Conservation (phyloP, 2,797 vertebrate species). For the Carduelis carduelis region DNA sequence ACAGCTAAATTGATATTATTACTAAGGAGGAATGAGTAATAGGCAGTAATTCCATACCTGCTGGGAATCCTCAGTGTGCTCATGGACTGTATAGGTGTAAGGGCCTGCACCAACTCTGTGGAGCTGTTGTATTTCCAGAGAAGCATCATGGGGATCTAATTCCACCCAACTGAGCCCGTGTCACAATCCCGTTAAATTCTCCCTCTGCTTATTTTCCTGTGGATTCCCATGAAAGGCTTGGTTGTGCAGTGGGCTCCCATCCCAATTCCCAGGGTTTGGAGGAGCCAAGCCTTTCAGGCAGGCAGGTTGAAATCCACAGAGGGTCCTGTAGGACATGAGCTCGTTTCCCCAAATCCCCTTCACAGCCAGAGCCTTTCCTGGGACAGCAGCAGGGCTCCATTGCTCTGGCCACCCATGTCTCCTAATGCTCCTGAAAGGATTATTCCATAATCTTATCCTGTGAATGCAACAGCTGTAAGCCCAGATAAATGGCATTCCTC, state of each 20-base stretch:
- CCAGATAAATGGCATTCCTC: slow-evolving; percentile 57
- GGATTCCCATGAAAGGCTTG: neutral
- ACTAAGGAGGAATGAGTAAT: slow-evolving; percentile 46
- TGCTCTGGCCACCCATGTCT: neutral
- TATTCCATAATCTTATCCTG: slow-evolving; percentile 51
- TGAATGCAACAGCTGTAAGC: slow-evolving; percentile 57
- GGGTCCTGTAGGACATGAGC: neutral
- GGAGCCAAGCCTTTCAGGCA: neutral
- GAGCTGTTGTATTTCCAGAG: neutral
- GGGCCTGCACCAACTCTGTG: neutral
- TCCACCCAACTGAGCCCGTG: neutral
- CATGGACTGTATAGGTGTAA: neutral
- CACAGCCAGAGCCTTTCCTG: fast-evolving
- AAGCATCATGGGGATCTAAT: neutral
- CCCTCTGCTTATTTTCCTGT: neutral
- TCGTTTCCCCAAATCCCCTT: neutral
- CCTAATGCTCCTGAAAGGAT: slow-evolving; percentile 55
- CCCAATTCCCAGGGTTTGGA: neutral
- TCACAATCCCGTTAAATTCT: neutral
- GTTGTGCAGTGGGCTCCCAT: neutral
- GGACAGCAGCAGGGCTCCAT: neutral
- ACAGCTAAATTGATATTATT: slow-evolving; percentile 60
- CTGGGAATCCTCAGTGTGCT: slow-evolving; percentile 25
- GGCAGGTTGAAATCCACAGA: neutral
- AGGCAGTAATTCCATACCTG: slow-evolving; percentile 40